A percentile compares a stretch with the other conserved stretches of the same genome.
These are phyloP conservation scores for Podabrus alpinus DNA, from an alignment of 2,888 invertebrate genomes.

Conservation along the genomic window DNA sequence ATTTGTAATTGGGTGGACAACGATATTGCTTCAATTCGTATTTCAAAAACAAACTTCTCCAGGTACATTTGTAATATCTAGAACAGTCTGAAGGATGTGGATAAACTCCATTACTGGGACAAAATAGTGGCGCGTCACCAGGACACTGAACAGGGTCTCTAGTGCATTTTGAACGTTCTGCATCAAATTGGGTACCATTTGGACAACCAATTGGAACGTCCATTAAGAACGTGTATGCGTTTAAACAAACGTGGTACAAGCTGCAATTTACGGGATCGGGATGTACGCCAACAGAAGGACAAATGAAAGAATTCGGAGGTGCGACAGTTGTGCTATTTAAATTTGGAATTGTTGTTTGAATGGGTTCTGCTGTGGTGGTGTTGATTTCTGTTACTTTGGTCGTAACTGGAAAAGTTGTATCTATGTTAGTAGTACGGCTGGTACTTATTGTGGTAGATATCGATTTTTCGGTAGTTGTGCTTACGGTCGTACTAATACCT, in stretches of 20 bases:
- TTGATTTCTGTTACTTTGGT: background rate
- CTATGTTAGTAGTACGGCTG: background rate
- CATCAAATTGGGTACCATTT: slow-evolving; percentile 39
- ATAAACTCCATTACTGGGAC: slow-evolving; percentile 55
- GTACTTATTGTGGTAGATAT: background rate
- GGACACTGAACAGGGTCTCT: slow-evolving; percentile 46
- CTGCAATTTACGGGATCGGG: slow-evolving; percentile 42
- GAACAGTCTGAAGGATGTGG: slow-evolving; percentile 57
- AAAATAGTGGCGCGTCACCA: slow-evolving; percentile 38
- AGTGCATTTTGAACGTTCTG: slow-evolving; percentile 39
- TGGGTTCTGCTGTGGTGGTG: background rate
- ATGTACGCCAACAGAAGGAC: slow-evolving; percentile 40
- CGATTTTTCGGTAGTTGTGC: background rate
- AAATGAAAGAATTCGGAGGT: slow-evolving; percentile 33
- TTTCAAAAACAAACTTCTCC: slow-evolving; percentile 58
- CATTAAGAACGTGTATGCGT: slow-evolving; percentile 27
- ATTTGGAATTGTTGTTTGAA: background rate
- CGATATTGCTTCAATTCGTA: slow-evolving; percentile 59
- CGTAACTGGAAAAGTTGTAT: background rate
- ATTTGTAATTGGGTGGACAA: slow-evolving; percentile 53
- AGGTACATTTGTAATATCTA: slow-evolving; percentile 61
- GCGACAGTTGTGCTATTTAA: background rate
- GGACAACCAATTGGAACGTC: slow-evolving; percentile 42
- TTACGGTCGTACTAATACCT: background rate
- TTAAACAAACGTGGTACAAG: slow-evolving; percentile 44